A percentile compares a stretch with the other conserved stretches of the same genome.
These are phyloP conservation scores for Pheosia tremula DNA, from an alignment of 2,888 invertebrate genomes.

Conservation along the genomic window DNA sequence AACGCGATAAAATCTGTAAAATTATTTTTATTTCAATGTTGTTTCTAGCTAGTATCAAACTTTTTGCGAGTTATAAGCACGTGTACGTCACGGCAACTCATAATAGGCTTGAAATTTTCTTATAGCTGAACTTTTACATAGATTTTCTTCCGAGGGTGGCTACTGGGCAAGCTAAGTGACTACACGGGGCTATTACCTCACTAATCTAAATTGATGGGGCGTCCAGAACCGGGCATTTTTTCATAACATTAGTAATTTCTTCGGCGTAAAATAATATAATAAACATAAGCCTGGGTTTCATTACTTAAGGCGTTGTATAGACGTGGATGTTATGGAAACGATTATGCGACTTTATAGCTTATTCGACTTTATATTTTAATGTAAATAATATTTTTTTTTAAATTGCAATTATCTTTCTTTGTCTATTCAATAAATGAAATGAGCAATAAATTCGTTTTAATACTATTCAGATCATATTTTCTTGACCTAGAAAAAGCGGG, in stretches of 20 bases:
- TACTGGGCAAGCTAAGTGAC: constrained; percentile 52
- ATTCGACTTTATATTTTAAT: constrained; percentile 12
- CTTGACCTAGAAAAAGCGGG: constrained; percentile 8
- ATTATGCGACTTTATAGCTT: constrained; percentile 55
- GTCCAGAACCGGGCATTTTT: constrained; percentile 77
- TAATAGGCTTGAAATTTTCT: constrained; percentile 82
- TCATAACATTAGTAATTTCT: constrained; percentile 80
- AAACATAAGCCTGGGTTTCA: constrained; percentile 70
- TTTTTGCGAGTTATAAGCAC: constrained; percentile 25
- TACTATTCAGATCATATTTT: constrained; percentile 16
- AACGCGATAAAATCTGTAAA: too few species aligned
- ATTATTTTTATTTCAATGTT: too few species aligned
- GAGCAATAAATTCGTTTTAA: constrained; percentile 16
- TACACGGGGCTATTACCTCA: constrained; percentile 70
- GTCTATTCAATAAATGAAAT: constrained; percentile 2
- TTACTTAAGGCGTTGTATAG: constrained; percentile 75
- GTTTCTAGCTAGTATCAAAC: constrained; percentile 53
- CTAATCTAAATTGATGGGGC: constrained; percentile 84
- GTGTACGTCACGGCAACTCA: constrained; percentile 66
- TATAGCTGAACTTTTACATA: constrained; percentile 78
- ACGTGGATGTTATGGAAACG: constrained; percentile 54
- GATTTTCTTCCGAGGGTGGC: constrained; percentile 76
- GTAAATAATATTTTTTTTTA: too few species aligned
- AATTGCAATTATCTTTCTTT: not conserved
- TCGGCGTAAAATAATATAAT: constrained; percentile 82